Conservation (phyloP, 2,888 invertebrate genomes). For the Hypena proboscidalis region DNA sequence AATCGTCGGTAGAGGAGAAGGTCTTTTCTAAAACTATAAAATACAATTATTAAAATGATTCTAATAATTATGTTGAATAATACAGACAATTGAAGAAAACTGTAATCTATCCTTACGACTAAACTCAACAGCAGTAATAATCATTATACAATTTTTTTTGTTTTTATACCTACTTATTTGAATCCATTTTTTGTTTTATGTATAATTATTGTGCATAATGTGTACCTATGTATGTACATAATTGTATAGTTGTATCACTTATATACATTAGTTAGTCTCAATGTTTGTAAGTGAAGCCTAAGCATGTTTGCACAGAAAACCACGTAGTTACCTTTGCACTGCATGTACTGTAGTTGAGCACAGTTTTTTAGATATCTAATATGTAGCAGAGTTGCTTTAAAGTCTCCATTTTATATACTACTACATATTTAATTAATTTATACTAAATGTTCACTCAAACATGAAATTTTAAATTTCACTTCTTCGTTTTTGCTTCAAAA, state of each 20-base stretch:
- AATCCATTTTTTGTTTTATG: conserved; percentile 12
- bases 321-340: conserved; percentile 64
- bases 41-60: too few species aligned
- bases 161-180: conserved; percentile 8
- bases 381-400: conserved; percentile 39
- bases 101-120: conserved; percentile 3
- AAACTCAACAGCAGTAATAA: background rate
- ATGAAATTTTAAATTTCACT: conserved; percentile 61
- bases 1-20: too few species aligned
- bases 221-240: conserved; percentile 28
- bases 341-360: conserved; percentile 65
- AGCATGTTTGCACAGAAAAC: conserved; percentile 62
- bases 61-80: background rate
- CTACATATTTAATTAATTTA: conserved; percentile 35
- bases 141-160: background rate
- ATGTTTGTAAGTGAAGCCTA: conserved; percentile 32
- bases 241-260: conserved; percentile 16
- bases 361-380: conserved; percentile 43
- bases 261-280: conserved; percentile 17
- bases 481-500: conserved; percentile 17
- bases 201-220: conserved; percentile 18
- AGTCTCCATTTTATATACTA: conserved; percentile 24
- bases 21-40: too few species aligned
- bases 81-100: background rate
- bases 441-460: conserved; percentile 67